These are phyloP conservation scores for Argentina silus DNA, from an alignment of 2,797 vertebrate genomes.

Conservation along the genomic window DNA sequence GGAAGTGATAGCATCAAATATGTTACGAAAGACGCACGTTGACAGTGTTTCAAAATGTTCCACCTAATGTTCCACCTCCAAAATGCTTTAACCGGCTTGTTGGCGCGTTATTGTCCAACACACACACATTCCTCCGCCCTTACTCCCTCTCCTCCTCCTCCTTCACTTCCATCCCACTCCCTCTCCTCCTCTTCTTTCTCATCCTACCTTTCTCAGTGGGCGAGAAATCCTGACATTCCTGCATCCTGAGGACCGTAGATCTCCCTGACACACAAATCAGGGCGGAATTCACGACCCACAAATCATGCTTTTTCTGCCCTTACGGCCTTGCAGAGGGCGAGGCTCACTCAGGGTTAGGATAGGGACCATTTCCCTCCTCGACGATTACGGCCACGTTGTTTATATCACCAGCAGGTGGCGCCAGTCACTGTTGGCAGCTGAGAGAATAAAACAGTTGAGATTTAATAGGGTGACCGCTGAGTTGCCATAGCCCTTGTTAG, in stretches of 20 bases:
- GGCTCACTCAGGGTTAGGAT: not conserved
- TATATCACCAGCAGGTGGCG: slow-evolving; percentile 36
- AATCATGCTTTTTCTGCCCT: not conserved
- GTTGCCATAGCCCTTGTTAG: too few species aligned
- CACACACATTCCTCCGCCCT: not conserved
- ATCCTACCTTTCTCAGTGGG: not conserved
- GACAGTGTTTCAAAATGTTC: too few species aligned
- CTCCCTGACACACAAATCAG: not conserved
- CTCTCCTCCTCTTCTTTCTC: not conserved
- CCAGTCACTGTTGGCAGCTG: slow-evolving; percentile 17
- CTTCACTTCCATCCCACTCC: not conserved
- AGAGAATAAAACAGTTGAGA: not conserved
- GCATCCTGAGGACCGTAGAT: not conserved
- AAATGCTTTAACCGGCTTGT: not conserved
- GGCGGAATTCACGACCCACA: not conserved
- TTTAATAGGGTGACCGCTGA: too few species aligned
- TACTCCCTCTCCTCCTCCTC: not conserved
- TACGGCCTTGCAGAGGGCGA: not conserved
- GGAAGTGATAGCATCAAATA: too few species aligned
- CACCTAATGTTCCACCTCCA: too few species aligned
- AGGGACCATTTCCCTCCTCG: too few species aligned
- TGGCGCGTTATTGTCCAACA: not conserved
- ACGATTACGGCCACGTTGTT: not conserved
- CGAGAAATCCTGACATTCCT: not conserved
- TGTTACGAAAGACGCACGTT: too few species aligned